Percentiles rank a stretch among this genome's conserved stretches.
Conservation (phyloP, 1,140 invertebrate genomes). For the Papilio polyxenes region DNA sequence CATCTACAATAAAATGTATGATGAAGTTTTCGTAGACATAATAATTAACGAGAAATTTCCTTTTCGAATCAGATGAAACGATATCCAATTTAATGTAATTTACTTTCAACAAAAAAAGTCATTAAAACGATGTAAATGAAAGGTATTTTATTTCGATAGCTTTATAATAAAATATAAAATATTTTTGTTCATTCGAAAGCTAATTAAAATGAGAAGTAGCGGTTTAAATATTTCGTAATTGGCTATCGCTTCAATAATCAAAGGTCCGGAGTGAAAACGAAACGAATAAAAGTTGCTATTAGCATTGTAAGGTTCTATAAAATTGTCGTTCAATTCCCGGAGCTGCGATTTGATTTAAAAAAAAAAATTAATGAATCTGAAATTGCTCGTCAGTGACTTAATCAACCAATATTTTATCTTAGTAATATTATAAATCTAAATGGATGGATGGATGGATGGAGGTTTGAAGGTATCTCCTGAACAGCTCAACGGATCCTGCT, state of each 20-base stretch:
- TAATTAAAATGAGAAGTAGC: background rate
- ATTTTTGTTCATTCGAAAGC: background rate
- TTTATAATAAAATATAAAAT: background rate
- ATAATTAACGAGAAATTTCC: no score
- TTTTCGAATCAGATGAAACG: no score
- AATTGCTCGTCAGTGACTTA: background rate
- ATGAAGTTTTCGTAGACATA: no score
- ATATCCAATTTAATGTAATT: no score
- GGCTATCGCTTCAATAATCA: background rate
- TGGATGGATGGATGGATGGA: no score
- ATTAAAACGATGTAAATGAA: no score
- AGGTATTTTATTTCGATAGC: background rate
- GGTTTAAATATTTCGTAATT: constrained; percentile 1
- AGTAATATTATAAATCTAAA: no score
- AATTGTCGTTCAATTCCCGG: constrained; percentile 12
- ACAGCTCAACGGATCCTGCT: background rate
- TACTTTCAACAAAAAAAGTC: no score
- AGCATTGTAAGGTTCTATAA: background rate
- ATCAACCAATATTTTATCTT: background rate
- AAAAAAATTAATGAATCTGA: background rate
- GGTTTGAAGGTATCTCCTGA: background rate
- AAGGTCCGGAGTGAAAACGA: background rate
- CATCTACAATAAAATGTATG: no score
- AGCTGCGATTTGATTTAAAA: constrained; percentile 2
- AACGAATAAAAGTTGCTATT: background rate